Conservation (phyloP, 2,888 invertebrate genomes). For the Mystacides longicornis region DNA sequence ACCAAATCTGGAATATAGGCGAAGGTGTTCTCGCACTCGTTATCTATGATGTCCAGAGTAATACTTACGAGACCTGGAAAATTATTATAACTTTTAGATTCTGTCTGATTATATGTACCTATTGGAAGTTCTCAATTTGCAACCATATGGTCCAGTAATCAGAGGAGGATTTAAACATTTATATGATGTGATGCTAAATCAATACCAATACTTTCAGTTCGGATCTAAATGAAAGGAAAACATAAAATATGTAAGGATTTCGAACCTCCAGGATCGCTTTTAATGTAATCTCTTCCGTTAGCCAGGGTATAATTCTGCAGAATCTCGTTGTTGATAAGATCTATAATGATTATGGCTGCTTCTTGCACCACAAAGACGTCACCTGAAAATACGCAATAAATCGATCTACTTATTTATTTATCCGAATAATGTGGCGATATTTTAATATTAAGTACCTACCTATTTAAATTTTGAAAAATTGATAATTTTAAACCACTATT, state of each 20-base stretch:
- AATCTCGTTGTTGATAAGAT: background rate
- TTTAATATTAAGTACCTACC: background rate
- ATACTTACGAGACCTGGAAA: conserved; percentile 56
- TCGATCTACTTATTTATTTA: no score
- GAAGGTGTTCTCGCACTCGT: conserved; percentile 55
- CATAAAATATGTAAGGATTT: background rate
- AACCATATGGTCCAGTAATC: no score
- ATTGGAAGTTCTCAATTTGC: background rate
- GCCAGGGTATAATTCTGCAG: background rate
- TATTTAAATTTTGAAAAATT: no score
- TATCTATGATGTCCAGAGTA: conserved; percentile 54
- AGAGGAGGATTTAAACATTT: no score
- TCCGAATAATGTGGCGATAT: no score
- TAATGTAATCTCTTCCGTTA: conserved; percentile 3
- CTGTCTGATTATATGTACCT: background rate
- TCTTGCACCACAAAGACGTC: background rate
- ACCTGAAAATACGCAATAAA: background rate
- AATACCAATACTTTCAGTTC: background rate
- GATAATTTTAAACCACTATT: no score
- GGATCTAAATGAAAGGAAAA: no score
- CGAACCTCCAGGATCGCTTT: background rate
- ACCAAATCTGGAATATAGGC: conserved; percentile 66
- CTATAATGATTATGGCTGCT: background rate
- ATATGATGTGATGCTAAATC: background rate
- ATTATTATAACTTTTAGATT: background rate